Conservation (phyloP, 2,113 vertebrate genomes). For the Budorcas taxicolor region DNA sequence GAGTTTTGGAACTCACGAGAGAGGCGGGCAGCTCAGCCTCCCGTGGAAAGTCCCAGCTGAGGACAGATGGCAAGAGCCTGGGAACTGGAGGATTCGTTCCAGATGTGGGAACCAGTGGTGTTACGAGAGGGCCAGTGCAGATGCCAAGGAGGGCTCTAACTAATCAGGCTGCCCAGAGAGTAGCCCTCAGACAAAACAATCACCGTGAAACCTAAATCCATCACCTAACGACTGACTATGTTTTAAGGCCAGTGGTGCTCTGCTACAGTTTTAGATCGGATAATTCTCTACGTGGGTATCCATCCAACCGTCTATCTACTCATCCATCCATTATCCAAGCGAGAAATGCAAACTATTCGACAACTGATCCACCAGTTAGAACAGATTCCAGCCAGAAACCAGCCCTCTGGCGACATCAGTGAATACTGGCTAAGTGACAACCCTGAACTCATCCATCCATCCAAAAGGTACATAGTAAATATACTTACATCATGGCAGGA, state of each 20-base stretch:
- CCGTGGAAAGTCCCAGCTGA: slow-evolving; percentile 47
- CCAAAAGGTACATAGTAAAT: not conserved
- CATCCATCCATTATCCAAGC: not conserved
- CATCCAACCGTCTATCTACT: not conserved
- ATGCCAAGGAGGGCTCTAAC: not conserved
- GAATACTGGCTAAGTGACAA: not conserved
- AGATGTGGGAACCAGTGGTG: not conserved
- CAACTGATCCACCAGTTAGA: not conserved
- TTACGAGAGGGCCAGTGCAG: not conserved
- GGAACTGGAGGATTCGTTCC: slow-evolving; percentile 36
- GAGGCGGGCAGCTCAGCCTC: not conserved
- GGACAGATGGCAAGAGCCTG: slow-evolving; percentile 36
- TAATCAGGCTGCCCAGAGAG: not conserved
- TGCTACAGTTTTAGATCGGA: not conserved
- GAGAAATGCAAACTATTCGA: not conserved
- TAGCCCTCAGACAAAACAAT: not conserved
- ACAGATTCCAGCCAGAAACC: not conserved
- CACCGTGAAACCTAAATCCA: not conserved
- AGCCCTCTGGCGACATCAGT: not conserved
- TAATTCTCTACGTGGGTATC: not conserved
- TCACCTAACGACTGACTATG: not conserved
- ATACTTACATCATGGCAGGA: not conserved
- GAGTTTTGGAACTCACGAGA: not conserved
- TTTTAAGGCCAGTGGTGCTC: not conserved
- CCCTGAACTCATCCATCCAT: not conserved